Conservation (phyloP, 2,113 vertebrate genomes). For the human (Homo sapiens) region GRCh38 chr16:86314001-86314500, state of each 20-base stretch:
- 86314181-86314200: neutral
- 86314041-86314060: no score
- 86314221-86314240: no score
- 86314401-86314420: no score
- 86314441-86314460: neutral
- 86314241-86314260: no score
- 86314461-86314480: neutral
- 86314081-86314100: neutral
- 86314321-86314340: no score
- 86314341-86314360: no score
- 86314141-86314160: neutral
- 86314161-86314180: neutral
- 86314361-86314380: no score
- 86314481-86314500: fast-evolving
- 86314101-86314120: neutral
- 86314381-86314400: no score
- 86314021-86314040: neutral
- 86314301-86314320: no score
- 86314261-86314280: no score
- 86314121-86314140: neutral
- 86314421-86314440: neutral
- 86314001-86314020: neutral
- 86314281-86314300: no score
- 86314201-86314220: no score
- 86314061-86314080: neutral